Evolutionary conservation across 2,888 invertebrate species (phyloP).

Genomic region (Margaritifera margaritifera): DNA sequence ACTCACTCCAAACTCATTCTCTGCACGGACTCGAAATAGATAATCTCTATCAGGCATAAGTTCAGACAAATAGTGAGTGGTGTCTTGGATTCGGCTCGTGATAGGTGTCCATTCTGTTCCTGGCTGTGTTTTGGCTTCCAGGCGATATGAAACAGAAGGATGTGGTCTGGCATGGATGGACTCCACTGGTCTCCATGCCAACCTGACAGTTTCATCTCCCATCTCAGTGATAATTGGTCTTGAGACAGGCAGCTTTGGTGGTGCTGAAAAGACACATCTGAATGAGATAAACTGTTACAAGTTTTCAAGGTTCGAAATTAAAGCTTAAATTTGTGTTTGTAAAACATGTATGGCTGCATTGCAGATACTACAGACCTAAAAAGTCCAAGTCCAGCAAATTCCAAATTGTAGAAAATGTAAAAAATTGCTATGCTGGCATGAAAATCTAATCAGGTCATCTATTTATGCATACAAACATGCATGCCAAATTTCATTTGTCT

Average conservation of each 20-base stretch:
- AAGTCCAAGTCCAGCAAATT: too few species aligned
- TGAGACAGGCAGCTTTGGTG: slow-evolving; percentile 53
- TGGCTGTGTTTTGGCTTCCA: slow-evolving; percentile 47
- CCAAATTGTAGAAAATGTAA: too few species aligned
- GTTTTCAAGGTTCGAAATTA: too few species aligned
- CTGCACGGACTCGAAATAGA: slow-evolving; percentile 94
- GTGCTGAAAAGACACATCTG: slow-evolving; percentile 34
- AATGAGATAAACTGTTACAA: too few species aligned
- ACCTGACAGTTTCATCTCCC: slow-evolving; percentile 58
- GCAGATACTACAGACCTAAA: too few species aligned
- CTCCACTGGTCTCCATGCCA: slow-evolving; percentile 65
- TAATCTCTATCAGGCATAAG: slow-evolving; percentile 95
- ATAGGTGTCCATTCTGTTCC: slow-evolving; percentile 56
- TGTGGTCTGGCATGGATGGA: slow-evolving; percentile 34
- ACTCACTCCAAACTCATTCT: slow-evolving; percentile 96
- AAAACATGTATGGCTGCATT: too few species aligned
- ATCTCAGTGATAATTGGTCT: slow-evolving; percentile 60
- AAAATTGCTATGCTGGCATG: too few species aligned
- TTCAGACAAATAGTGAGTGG: slow-evolving; percentile 62
- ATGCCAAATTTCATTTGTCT: too few species aligned
- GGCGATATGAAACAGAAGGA: slow-evolving; percentile 56
- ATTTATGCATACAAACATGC: too few species aligned
- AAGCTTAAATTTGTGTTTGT: too few species aligned
- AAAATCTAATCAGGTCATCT: too few species aligned
- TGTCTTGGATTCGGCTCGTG: slow-evolving; percentile 56